These are phyloP conservation scores for Danio rerio DNA, from an alignment of 2,113 vertebrate genomes.

Conservation along the genomic window DNA sequence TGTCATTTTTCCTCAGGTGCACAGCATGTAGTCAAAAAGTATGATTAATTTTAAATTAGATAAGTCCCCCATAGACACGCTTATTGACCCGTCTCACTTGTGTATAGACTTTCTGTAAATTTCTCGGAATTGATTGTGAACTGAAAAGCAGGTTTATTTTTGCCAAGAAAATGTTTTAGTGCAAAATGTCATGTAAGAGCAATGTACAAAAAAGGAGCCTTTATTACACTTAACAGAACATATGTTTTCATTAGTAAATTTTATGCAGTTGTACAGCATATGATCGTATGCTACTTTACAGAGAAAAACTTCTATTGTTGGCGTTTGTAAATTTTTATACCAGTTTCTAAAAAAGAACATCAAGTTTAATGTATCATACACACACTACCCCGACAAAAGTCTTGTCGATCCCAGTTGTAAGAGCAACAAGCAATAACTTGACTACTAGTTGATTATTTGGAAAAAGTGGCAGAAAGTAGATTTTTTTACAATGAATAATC, in stretches of 20 bases:
- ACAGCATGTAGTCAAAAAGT: constrained; percentile 35
- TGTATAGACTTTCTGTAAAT: constrained; percentile 21
- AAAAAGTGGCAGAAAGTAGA: too few relatives aligned
- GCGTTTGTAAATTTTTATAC: too few relatives aligned
- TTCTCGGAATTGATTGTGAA: constrained; percentile 39
- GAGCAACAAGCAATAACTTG: too few relatives aligned
- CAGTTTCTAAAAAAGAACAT: too few relatives aligned
- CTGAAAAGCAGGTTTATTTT: constrained; percentile 45
- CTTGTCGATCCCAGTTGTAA: too few relatives aligned
- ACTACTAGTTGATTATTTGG: too few relatives aligned
- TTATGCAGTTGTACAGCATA: background rate
- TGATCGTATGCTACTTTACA: background rate
- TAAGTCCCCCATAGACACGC: constrained; percentile 37
- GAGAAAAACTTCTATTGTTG: too few relatives aligned
- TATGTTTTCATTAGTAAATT: constrained; percentile 7
- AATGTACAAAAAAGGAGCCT: constrained; percentile 4
- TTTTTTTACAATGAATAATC: too few relatives aligned
- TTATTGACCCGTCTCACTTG: constrained; percentile 45
- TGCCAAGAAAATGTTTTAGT: constrained; percentile 21
- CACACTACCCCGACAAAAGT: too few relatives aligned
- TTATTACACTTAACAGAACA: constrained; percentile 2
- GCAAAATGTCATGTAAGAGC: background rate
- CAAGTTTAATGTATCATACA: too few relatives aligned
- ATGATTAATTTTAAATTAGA: constrained; percentile 57
- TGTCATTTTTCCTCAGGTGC: constrained; percentile 39